A percentile compares a stretch with the other conserved stretches of the same genome.
These are phyloP conservation scores for Falco berigora DNA, from an alignment of 2,797 vertebrate genomes.

Conservation along the genomic window DNA sequence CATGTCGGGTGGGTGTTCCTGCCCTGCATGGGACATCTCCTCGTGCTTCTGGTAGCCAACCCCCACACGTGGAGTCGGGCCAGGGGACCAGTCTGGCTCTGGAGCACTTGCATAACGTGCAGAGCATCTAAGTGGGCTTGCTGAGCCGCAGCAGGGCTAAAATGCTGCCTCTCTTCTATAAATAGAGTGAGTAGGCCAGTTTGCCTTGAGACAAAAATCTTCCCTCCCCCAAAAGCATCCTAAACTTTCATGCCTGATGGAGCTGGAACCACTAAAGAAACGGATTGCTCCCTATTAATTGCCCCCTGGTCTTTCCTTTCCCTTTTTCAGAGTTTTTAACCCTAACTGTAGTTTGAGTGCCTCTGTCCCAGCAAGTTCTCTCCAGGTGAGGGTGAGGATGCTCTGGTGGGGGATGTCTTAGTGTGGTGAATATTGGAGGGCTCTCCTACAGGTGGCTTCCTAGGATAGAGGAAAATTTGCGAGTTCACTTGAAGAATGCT, in stretches of 20 bases:
- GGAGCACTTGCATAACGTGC: neutral
- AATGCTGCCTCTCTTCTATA: constrained; percentile 15
- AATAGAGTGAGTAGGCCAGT: constrained; percentile 44
- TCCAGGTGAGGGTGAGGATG: neutral
- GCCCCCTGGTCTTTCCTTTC: neutral
- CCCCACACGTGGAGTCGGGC: neutral
- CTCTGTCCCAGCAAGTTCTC: neutral
- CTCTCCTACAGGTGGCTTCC: neutral
- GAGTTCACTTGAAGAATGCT: neutral
- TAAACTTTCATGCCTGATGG: neutral
- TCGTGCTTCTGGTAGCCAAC: neutral
- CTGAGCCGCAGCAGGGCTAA: constrained; percentile 6
- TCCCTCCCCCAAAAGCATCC: neutral
- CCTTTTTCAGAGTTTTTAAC: neutral
- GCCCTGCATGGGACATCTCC: neutral
- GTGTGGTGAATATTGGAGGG: neutral
- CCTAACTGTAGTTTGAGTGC: neutral
- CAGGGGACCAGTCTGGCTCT: neutral
- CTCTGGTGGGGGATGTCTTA: neutral
- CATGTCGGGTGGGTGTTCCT: neutral
- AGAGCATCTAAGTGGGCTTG: neutral
- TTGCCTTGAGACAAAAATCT: constrained; percentile 40
- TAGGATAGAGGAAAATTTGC: neutral
- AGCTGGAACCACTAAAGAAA: neutral
- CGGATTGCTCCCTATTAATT: neutral